phyloP scores from a whole-genome alignment of 1,140 invertebrate species.

The Drosophila rufa region DNA sequence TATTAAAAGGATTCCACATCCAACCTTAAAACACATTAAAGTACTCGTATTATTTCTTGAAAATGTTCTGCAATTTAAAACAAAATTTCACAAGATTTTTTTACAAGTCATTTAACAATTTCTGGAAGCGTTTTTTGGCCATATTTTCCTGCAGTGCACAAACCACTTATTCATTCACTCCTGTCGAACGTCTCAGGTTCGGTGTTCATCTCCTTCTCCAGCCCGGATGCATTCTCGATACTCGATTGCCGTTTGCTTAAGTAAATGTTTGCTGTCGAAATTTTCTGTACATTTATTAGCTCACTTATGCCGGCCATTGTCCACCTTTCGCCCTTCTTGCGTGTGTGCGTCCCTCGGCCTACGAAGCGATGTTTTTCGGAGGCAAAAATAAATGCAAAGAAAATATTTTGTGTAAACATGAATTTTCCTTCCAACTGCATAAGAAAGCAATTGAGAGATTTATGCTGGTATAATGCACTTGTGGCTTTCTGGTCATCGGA shows the following conservation, averaged over 20 bases:
- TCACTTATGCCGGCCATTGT: conserved; percentile 62
- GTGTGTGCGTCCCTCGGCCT: conserved; percentile 61
- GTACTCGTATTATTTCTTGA: too few relatives aligned
- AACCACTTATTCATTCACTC: conserved; percentile 30
- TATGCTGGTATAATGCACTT: conserved; percentile 73
- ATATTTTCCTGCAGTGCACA: conserved; percentile 24
- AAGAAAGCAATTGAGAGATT: conserved; percentile 80
- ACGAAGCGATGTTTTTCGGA: conserved; percentile 9
- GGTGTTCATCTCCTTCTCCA: neutral
- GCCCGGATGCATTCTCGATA: conserved; percentile 23
- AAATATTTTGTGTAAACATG: conserved; percentile 80
- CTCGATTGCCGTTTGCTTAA: conserved; percentile 77
- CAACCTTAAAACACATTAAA: too few relatives aligned
- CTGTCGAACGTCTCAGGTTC: conserved; percentile 30
- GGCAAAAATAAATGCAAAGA: conserved; percentile 71
- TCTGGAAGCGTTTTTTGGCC: neutral
- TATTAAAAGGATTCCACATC: too few relatives aligned
- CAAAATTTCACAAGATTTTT: neutral
- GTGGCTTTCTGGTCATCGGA: conserved; percentile 61
- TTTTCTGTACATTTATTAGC: conserved; percentile 82
- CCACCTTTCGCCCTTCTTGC: conserved; percentile 13
- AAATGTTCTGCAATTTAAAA: accelerated
- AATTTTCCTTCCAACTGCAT: conserved; percentile 63
- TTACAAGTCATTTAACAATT: neutral
- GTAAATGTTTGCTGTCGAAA: conserved; percentile 82